Percentiles rank a stretch among this genome's conserved stretches.
Evolutionary conservation across 2,113 vertebrate species (phyloP).

Genomic region (Heterotis niloticus): DNA sequence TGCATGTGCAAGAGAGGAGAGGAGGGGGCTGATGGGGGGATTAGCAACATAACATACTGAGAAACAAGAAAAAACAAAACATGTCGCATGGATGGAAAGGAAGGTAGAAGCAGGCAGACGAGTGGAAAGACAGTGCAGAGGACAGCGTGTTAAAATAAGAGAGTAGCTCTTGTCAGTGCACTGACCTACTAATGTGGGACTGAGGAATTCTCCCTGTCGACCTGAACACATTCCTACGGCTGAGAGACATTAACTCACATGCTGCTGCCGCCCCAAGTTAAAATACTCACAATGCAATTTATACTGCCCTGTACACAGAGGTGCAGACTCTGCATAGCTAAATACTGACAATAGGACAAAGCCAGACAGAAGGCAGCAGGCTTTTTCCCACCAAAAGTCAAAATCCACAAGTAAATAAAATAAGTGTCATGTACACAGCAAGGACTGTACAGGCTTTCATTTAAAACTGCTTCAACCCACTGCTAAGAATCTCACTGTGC

Average conservation of each 20-base stretch:
- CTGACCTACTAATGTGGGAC: slow-evolving; percentile 65
- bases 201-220: slow-evolving; percentile 66
- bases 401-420: background rate
- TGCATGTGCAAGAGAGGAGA: slow-evolving; percentile 39
- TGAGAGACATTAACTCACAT: slow-evolving; percentile 65
- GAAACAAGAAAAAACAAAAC: slow-evolving; percentile 3
- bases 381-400: background rate
- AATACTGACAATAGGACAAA: background rate
- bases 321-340: background rate
- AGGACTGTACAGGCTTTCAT: background rate
- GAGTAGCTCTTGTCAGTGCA: slow-evolving; percentile 40
- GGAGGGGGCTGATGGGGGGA: slow-evolving; percentile 34
- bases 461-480: background rate
- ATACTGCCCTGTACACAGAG: no score
- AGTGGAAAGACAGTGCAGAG: slow-evolving; percentile 34
- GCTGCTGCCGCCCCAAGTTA: slow-evolving; percentile 33
- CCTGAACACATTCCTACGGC: slow-evolving; percentile 63
- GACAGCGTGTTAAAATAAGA: slow-evolving; percentile 50
- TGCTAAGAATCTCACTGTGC: background rate
- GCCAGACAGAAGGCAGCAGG: background rate
- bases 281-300: no score
- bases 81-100: background rate
- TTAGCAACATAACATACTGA: background rate
- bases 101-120: slow-evolving; percentile 33
- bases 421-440: background rate